phyloP scores from a whole-genome alignment of 2,113 vertebrate species.

The Furnarius figulus region DNA sequence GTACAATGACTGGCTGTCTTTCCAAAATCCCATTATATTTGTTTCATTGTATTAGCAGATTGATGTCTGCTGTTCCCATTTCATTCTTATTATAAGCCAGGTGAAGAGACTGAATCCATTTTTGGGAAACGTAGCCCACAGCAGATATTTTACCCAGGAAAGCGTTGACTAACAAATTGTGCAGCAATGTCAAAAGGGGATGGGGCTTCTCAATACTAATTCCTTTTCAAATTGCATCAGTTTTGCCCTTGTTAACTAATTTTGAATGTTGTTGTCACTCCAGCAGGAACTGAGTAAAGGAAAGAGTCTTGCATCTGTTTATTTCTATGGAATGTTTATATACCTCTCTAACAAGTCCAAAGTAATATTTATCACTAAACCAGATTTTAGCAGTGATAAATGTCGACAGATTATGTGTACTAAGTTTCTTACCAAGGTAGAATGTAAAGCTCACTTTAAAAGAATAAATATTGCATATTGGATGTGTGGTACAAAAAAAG shows the following conservation, averaged over 20 bases:
- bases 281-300: not conserved
- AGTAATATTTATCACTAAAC: not conserved
- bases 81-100: not conserved
- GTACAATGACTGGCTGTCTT: not conserved
- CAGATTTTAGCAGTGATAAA: constrained; percentile 11
- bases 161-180: not conserved
- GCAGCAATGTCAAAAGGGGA: not conserved
- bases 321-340: not conserved
- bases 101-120: not conserved
- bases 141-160: not conserved
- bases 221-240: not conserved
- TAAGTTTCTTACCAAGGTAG: not conserved
- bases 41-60: constrained; percentile 1
- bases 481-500: not conserved
- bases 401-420: not conserved
- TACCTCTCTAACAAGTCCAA: not conserved
- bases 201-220: not conserved
- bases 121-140: not conserved
- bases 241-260: not conserved
- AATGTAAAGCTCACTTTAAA: constrained; percentile 11
- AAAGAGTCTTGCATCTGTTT: not conserved
- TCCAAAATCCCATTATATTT: not conserved
- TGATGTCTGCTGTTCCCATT: not conserved
- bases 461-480: not conserved
- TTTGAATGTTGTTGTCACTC: not conserved